A percentile compares a stretch with the other conserved stretches of the same genome.
These are phyloP conservation scores for Liopterus haemorrhoidalis DNA, from an alignment of 2,888 invertebrate species.

Conservation along the genomic window DNA sequence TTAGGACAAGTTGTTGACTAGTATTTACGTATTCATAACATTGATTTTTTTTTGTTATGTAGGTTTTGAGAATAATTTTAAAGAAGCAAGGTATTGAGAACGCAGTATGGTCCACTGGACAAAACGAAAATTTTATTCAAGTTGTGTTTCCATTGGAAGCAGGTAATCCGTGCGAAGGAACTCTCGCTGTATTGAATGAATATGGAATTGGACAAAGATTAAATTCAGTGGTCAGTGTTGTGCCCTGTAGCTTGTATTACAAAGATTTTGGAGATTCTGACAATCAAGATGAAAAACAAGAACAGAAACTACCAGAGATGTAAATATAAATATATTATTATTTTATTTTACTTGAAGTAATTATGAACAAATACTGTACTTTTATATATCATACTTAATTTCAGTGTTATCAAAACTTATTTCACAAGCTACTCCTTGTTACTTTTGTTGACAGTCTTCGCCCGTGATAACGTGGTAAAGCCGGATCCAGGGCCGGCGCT, in stretches of 20 bases:
- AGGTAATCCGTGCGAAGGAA: slow-evolving; percentile 54
- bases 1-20: too few species aligned
- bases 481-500: too few species aligned
- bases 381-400: too few species aligned
- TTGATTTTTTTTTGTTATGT: slow-evolving; percentile 21
- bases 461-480: too few species aligned
- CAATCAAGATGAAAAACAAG: slow-evolving; percentile 28
- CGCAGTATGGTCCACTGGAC: slow-evolving; percentile 52
- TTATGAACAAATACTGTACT: slow-evolving; percentile 1
- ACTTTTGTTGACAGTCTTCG: too few species aligned
- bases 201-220: slow-evolving; percentile 57
- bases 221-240: slow-evolving; percentile 55
- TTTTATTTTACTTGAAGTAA: neutral
- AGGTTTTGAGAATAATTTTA: slow-evolving; percentile 52
- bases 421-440: too few species aligned
- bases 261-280: slow-evolving; percentile 36
- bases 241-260: slow-evolving; percentile 59
- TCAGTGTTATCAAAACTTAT: too few species aligned
- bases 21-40: too few species aligned
- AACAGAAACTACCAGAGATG: slow-evolving; percentile 11
- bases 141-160: slow-evolving; percentile 57
- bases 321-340: slow-evolving; percentile 1
- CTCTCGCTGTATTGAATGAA: slow-evolving; percentile 53
- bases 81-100: slow-evolving; percentile 50
- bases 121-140: slow-evolving; percentile 50